Evolutionary conservation across 2,888 invertebrate species (phyloP), one percentile per base, ranked within the genome.

Genomic region (Protophormia terraenovae): DNA sequence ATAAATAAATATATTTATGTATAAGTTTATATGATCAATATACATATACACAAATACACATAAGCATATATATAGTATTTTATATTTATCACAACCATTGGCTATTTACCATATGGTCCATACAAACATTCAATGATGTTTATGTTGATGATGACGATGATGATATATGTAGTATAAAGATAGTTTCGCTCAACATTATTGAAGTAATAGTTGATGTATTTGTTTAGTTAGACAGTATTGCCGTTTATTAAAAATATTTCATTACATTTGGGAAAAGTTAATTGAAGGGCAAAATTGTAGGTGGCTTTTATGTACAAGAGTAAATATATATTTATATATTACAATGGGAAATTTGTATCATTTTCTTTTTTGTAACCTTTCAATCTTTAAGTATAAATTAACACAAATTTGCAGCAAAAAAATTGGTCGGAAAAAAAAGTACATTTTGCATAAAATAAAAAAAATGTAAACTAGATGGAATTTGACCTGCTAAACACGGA

Each of bases 101-200:
- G 47, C 32, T 73, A 75, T 75, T 64, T 58, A 55, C 62, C 58
- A 82, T 67, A 67, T 76, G 66, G 32, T 53, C 27, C 35, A 71
- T 72, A 19, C 24, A 67, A 50, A 19, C 19, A 35, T 32, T 35
- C 35, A 60, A 77, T 66, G 58, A 75, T 58, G 24, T 47, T 55
- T 47, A 53, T 71, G 14, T 38, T 38, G 35, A 38, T 38, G 55
- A 38, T 41, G 24, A 38, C 24, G 22, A 38, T 14, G 22, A 38
- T 19, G 38, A 38, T 24, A 12, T 66, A 35, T n/a, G n/a, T n/a
- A n/a, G n/a, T n/a, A n/a, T n/a, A n/a, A n/a, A 50, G 29, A 69
- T 69, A 35, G 35, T 69, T 69, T 69, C 4, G 22, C 24, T 53
- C 5, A 71, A 71, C 55, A 38, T 53, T 53, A 55, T 55, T 24